These are phyloP conservation scores for Karalla daura DNA, from an alignment of 2,797 vertebrate species.

Conservation along the genomic window DNA sequence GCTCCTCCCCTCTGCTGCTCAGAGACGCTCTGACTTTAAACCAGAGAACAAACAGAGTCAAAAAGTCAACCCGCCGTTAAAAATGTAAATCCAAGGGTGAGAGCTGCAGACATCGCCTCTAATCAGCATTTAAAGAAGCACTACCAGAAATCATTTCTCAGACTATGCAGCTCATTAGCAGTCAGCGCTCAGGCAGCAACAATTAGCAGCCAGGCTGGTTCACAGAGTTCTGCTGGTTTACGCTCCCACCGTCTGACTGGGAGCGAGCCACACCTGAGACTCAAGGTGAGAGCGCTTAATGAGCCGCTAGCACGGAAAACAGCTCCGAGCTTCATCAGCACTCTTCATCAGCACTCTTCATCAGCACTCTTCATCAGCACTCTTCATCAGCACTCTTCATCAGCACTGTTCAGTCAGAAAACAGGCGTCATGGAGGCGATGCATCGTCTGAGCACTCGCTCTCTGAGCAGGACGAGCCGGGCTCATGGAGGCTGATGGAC, in stretches of 20 bases:
- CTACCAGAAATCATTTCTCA: constrained; percentile 24
- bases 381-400: too few relatives aligned
- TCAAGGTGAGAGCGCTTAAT: constrained; percentile 22
- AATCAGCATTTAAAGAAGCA: constrained; percentile 12
- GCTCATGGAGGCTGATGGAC: too few relatives aligned
- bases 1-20: neutral
- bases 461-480: too few relatives aligned
- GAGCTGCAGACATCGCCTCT: neutral
- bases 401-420: too few relatives aligned
- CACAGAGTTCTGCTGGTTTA: constrained; percentile 29
- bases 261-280: constrained; percentile 12
- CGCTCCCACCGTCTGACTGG: constrained; percentile 17
- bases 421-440: too few relatives aligned
- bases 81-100: constrained; percentile 5
- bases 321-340: neutral
- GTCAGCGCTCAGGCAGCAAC: constrained; percentile 16
- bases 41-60: neutral
- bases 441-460: too few relatives aligned
- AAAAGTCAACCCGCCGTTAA: neutral
- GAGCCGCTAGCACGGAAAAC: neutral
- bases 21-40: neutral
- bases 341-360: too few relatives aligned
- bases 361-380: too few relatives aligned
- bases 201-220: neutral
- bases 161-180: constrained; percentile 24